Evolutionary conservation across 1,140 invertebrate species (phyloP), one percentile per base, ranked within the genome.

Genomic region (Arctopsyche grandis): DNA sequence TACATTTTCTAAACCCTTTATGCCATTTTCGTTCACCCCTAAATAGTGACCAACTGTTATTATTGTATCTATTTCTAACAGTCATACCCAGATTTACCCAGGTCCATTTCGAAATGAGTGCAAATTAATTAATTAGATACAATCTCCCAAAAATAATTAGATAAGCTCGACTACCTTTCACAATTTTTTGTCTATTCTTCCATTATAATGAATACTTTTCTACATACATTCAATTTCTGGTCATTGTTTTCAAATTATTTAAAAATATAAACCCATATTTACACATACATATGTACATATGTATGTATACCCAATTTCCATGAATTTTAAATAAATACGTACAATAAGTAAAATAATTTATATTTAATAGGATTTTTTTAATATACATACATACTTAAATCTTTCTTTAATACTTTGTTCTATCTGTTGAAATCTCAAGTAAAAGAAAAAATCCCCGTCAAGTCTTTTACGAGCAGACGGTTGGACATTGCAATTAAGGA

Each of bases 41-140:
- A 9, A 66, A 29, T 66, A 26, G 3, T 12, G 9, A 66, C 24
- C 63, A 26, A 5, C 22, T 22, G 63, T 66, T 66, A 22, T 66
- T 66, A 66, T 66, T 22, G 63, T 66, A 66, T 66, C 63, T 66
- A 66, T n/a, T n/a, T n/a, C n/a, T n/a, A n/a, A n/a, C n/a, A n/a
- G n/a, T n/a, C n/a, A n/a, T n/a, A n/a, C 44, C 44, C 5, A 46
- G 44, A 46, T 46, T 46, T 46, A 46, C 5, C 5, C 12, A 46
- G 12, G 44, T n/a, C n/a, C n/a, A n/a, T n/a, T n/a, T n/a, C n/a
- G n/a, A n/a, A n/a, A n/a, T n/a, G n/a, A n/a, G n/a, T n/a, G n/a
- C n/a, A n/a, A 21, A 19, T 21, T 16, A 60, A 21, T 60, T 16
- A 16, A 19, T 60, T 60, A 19, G 1, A n/a, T n/a, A n/a, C n/a